phyloP scores from a whole-genome alignment of 1,140 invertebrate genomes.

The Ctenoplectra terminalis region DNA sequence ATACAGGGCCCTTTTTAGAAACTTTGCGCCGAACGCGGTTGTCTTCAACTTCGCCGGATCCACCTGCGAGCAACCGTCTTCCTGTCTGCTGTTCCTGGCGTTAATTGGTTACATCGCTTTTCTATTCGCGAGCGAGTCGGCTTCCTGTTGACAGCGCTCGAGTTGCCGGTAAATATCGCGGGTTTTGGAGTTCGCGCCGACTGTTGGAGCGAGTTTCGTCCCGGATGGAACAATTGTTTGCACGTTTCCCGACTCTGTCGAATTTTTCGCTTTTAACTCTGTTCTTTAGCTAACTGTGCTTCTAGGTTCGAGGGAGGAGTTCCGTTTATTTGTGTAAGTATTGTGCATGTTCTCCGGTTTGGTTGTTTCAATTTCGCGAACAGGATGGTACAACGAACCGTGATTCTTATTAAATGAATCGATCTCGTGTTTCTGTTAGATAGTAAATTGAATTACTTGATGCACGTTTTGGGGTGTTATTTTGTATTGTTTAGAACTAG shows the following conservation, averaged over 20 bases:
- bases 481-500: too few relatives aligned
- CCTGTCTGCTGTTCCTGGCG: neutral
- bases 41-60: neutral
- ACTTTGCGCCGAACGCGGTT: slow-evolving; percentile 1
- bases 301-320: neutral
- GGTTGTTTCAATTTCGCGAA: neutral
- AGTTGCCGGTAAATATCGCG: neutral
- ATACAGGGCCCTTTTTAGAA: slow-evolving; percentile 17
- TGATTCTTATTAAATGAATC: neutral
- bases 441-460: too few relatives aligned
- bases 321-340: neutral
- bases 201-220: neutral
- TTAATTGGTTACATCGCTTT: neutral
- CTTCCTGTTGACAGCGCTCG: neutral
- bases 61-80: neutral
- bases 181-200: neutral
- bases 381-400: too few relatives aligned
- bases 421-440: neutral
- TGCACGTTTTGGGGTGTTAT: too few relatives aligned
- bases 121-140: neutral
- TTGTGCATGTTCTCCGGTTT: neutral
- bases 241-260: neutral
- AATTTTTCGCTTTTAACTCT: neutral
- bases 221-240: neutral
- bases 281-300: neutral